phyloP scores from a whole-genome alignment of 92 coral and sea anemone species.

The Umimayanthus chanpuru region DNA sequence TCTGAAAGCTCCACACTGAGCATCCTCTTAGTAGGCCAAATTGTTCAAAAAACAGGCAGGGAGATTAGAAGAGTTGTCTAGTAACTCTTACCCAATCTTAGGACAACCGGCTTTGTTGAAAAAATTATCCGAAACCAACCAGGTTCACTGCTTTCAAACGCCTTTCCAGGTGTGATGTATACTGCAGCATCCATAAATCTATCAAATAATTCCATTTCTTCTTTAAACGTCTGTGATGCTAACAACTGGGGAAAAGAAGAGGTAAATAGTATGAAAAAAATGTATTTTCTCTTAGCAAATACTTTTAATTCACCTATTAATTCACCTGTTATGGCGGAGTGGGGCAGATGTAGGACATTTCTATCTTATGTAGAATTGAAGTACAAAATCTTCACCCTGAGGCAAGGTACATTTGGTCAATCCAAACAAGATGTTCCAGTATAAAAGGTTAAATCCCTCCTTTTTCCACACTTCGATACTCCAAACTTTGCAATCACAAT shows the following conservation, averaged over 20 bases:
- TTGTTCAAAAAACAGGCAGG: neutral
- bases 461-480: too few relatives aligned
- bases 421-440: too few relatives aligned
- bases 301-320: too few relatives aligned
- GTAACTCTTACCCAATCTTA: conserved; percentile 73
- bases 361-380: too few relatives aligned
- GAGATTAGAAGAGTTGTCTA: neutral
- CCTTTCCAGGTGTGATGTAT: conserved; percentile 72
- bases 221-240: conserved; percentile 68
- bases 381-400: too few relatives aligned
- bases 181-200: conserved; percentile 63
- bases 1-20: too few relatives aligned
- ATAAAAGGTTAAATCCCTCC: too few relatives aligned
- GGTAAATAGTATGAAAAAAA: neutral
- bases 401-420: too few relatives aligned
- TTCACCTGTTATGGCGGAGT: too few relatives aligned
- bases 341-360: too few relatives aligned
- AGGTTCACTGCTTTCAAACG: conserved; percentile 76
- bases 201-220: conserved; percentile 66
- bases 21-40: neutral
- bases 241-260: conserved; percentile 43
- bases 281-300: too few relatives aligned
- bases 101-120: conserved; percentile 62
- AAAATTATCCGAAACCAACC: conserved; percentile 94
- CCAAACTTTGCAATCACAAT: too few relatives aligned